phyloP scores from a whole-genome alignment of 1,140 invertebrate genomes.

The Pseudomyrmex sp. region DNA sequence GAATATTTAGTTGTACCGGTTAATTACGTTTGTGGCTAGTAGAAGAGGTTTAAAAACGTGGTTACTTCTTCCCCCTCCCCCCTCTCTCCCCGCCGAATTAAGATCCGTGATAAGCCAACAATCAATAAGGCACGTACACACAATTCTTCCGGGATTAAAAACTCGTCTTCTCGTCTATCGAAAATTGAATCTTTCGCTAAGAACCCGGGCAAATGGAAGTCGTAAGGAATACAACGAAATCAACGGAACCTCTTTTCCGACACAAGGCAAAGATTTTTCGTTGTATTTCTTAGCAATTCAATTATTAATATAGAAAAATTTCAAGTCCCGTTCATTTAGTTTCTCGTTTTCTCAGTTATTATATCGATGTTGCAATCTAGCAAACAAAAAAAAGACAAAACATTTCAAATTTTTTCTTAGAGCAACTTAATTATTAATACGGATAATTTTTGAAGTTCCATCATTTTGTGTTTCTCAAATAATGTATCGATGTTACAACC shows the following conservation, averaged over 20 bases:
- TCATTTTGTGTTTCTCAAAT: too few species aligned
- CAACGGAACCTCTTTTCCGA: neutral
- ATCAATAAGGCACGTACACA: constrained; percentile 81
- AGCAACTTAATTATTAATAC: too few species aligned
- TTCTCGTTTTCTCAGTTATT: neutral
- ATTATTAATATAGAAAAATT: constrained; percentile 36
- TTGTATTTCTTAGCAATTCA: constrained; percentile 37
- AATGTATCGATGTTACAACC: too few species aligned
- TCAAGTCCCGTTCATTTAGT: neutral
- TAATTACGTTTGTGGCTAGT: constrained; percentile 46
- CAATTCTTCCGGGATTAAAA: constrained; percentile 75
- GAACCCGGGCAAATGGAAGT: constrained; percentile 14
- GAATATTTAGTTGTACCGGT: constrained; percentile 34
- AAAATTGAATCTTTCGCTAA: constrained; percentile 80
- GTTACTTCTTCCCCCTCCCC: constrained; percentile 37
- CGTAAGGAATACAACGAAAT: neutral
- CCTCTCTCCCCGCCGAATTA: constrained; percentile 44
- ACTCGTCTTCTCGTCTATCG: constrained; percentile 76
- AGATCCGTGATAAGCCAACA: constrained; percentile 77
- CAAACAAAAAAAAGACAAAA: too few species aligned
- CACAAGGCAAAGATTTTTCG: neutral
- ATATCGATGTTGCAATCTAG: neutral
- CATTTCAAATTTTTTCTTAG: too few species aligned
- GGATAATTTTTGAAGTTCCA: too few species aligned
- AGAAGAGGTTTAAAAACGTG: constrained; percentile 26